phyloP scores from a whole-genome alignment of 2,113 vertebrate species.

The Leuciscus idus region DNA sequence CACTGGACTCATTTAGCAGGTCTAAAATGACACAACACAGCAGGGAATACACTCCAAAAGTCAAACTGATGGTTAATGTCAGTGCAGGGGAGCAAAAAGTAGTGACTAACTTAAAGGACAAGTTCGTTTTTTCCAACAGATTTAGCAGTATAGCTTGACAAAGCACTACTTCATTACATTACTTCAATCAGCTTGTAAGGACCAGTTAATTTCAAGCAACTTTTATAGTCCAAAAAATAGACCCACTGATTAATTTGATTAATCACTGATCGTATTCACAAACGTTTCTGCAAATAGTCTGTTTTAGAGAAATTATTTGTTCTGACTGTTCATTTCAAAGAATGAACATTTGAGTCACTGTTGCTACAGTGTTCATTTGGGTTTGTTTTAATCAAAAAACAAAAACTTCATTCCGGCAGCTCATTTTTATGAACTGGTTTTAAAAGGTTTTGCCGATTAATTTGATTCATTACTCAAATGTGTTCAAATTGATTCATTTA shows the following conservation, averaged over 20 bases:
- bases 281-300: neutral
- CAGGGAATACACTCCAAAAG: neutral
- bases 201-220: neutral
- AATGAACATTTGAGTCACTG: neutral
- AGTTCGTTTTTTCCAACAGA: neutral
- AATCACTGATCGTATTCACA: neutral
- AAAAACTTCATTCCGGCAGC: too few species aligned
- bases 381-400: neutral
- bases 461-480: neutral
- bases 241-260: neutral
- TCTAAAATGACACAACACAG: neutral
- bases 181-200: neutral
- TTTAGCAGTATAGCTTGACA: neutral
- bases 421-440: neutral
- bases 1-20: neutral
- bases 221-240: neutral
- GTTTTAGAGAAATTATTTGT: neutral
- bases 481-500: neutral
- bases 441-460: neutral
- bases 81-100: neutral
- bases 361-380: neutral
- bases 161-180: neutral
- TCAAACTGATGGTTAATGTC: constrained; percentile 5
- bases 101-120: neutral
- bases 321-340: neutral